Conservation (phyloP, 2,888 invertebrate genomes). For the Caenorhabditis sp. region DNA sequence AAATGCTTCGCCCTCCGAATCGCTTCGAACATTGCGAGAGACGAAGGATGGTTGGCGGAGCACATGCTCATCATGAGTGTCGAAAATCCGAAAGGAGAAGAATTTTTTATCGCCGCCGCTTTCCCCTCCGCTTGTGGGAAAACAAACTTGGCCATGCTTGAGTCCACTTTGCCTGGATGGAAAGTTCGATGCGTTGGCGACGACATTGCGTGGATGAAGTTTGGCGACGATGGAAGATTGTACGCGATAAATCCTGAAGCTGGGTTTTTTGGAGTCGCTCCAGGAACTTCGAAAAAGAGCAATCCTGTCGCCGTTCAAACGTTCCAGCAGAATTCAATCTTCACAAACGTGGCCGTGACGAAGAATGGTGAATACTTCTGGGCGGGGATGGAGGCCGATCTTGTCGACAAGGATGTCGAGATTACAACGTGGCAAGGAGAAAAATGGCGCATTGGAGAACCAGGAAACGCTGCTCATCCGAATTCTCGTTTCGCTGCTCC, state of each 20-base stretch:
- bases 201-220: constrained; percentile 98
- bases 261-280: constrained; percentile 98
- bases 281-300: constrained; percentile 87
- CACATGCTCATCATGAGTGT: constrained; percentile 82
- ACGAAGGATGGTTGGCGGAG: constrained; percentile 98
- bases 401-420: constrained; percentile 65
- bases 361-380: constrained; percentile 95
- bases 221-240: constrained; percentile 83
- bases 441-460: constrained; percentile 72
- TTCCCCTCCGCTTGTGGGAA: constrained; percentile 99
- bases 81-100: constrained; percentile 63
- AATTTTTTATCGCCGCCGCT: constrained; percentile 83
- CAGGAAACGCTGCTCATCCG: constrained; percentile 85
- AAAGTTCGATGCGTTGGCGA: constrained; percentile 75
- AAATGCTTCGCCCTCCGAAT: constrained; percentile 96
- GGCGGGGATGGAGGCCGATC: constrained; percentile 91
- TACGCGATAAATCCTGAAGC: constrained; percentile 88
- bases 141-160: constrained; percentile 98
- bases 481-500: constrained; percentile 97
- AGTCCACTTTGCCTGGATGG: constrained; percentile 85
- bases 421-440: constrained; percentile 80
- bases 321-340: constrained; percentile 86
- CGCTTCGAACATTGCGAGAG: constrained; percentile 89
- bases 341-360: constrained; percentile 95
- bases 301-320: constrained; percentile 97